Evolutionary conservation across 2,797 vertebrate species (phyloP), one percentile per base, ranked within the genome.

Genomic region (Monodelphis domestica): DNA sequence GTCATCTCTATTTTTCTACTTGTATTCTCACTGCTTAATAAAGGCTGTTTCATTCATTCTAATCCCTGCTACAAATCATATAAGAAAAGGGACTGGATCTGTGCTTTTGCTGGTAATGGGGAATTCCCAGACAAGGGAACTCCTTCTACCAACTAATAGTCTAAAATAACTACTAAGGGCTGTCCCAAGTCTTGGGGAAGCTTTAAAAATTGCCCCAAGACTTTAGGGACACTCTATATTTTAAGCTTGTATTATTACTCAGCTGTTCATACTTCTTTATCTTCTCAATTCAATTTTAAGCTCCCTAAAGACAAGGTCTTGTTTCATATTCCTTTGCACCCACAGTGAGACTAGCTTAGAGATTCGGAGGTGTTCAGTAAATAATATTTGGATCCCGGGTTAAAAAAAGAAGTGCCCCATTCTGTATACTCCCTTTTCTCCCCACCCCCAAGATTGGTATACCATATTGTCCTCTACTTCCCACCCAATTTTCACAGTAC

Each of bases 381-480:
- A 45, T 21, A 78, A 78, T 78, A 21, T 45, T n/a, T 38, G n/a
- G 17, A 24, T 78, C n/a, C n/a, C 21, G n/a, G n/a, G n/a, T n/a
- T n/a, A n/a, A n/a, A n/a, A n/a, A n/a, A n/a, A n/a, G n/a, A 70
- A 17, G 45, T 26, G 70, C 3, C 7, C 38, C 24, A 26, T 84
- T 50, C 70, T 84, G 70, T 84, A 87, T 53, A 1, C 24, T 15
- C 12, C 45, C 30, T 26, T 29, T 38, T n/a, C 54, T 29, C 24
- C 12, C 52, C 5, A 0, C 52, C 91, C 84, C 28, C 0, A 0
- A 50, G 5, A 4, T 38, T 52, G 21, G 10, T n/a, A 7, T 17
- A 70, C 30, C 70, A 45, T 3, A 0, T 24, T 17, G 21, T 33
- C 89, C 54, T 50, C 12, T 30, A 51, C 14, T 12, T 30, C 30